Evolutionary conservation across 2,797 vertebrate genomes (phyloP).

Genomic region (Rhabdophis nuchalis): DNA sequence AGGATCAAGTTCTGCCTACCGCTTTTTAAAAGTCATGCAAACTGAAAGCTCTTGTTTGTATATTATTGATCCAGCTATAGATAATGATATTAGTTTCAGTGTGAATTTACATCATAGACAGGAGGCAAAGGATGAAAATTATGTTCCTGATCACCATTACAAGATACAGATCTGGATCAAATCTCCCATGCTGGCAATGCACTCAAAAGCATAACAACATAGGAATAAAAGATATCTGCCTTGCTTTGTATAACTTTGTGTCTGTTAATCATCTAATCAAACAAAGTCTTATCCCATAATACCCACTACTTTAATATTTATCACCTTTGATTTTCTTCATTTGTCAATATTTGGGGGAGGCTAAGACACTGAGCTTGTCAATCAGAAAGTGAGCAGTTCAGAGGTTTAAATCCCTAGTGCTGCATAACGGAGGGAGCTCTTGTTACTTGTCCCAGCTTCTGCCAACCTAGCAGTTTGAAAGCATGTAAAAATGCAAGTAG

Average conservation of each 20-base stretch:
- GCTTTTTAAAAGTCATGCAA: neutral
- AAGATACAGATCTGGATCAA: neutral
- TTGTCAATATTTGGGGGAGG: neutral
- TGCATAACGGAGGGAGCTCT: too few relatives aligned
- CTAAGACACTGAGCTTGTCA: too few relatives aligned
- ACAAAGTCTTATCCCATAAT: neutral
- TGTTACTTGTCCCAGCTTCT: too few relatives aligned
- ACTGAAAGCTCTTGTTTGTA: neutral
- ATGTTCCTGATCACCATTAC: neutral
- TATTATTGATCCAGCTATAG: neutral
- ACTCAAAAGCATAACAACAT: neutral
- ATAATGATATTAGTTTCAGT: neutral
- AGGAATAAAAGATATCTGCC: neutral
- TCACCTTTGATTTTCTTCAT: neutral
- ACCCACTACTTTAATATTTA: neutral
- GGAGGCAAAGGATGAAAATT: neutral
- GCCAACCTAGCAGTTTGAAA: too few relatives aligned
- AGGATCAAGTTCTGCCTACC: neutral
- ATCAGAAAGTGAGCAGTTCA: too few relatives aligned
- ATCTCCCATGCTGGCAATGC: neutral
- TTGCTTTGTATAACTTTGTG: neutral
- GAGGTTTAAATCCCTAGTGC: too few relatives aligned
- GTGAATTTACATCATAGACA: neutral
- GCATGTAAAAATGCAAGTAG: too few relatives aligned
- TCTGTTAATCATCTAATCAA: neutral